Percentiles rank a stretch among this genome's conserved stretches.
Conservation (phyloP, 2,888 invertebrate genomes). For the Myopa tessellatipennis region DNA sequence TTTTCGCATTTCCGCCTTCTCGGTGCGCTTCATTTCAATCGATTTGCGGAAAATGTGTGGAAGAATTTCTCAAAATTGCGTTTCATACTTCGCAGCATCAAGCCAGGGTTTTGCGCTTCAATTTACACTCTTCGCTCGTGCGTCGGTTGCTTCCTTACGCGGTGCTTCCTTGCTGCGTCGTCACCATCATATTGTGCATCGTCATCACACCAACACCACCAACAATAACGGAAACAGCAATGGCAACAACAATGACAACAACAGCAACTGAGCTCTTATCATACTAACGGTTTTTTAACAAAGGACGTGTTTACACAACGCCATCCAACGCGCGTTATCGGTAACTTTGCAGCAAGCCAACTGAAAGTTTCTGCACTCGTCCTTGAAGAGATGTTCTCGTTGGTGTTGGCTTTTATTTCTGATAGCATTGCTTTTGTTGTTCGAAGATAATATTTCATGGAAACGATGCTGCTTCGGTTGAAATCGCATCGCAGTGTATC, state of each 20-base stretch:
- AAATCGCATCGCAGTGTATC: slow-evolving; percentile 36
- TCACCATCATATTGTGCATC: slow-evolving; percentile 27
- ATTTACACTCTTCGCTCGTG: slow-evolving; percentile 19
- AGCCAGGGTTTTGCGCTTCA: slow-evolving; percentile 35
- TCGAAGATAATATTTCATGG: slow-evolving; percentile 34
- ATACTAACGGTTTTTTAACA: not conserved
- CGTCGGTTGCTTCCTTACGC: not conserved
- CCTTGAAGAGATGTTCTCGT: slow-evolving; percentile 7
- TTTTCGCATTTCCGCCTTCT: not conserved
- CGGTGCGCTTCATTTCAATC: slow-evolving; percentile 32
- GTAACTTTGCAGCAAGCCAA: slow-evolving; percentile 26
- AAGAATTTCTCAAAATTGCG: slow-evolving; percentile 43
- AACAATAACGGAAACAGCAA: slow-evolving; percentile 7
- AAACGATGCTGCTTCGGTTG: slow-evolving; percentile 6
- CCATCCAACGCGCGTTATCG: slow-evolving; percentile 35
- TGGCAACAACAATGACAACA: slow-evolving; percentile 25
- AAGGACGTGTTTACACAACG: slow-evolving; percentile 16
- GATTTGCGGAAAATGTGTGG: slow-evolving; percentile 34
- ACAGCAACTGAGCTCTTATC: not conserved
- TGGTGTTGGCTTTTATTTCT: not conserved
- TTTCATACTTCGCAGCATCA: slow-evolving; percentile 44
- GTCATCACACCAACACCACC: slow-evolving; percentile 12
- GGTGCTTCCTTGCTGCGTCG: not conserved
- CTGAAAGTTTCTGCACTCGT: slow-evolving; percentile 31
- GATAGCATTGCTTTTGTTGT: slow-evolving; percentile 18